Conservation (phyloP, 2,113 vertebrate species). For the Sarotherodon lohbergeri region DNA sequence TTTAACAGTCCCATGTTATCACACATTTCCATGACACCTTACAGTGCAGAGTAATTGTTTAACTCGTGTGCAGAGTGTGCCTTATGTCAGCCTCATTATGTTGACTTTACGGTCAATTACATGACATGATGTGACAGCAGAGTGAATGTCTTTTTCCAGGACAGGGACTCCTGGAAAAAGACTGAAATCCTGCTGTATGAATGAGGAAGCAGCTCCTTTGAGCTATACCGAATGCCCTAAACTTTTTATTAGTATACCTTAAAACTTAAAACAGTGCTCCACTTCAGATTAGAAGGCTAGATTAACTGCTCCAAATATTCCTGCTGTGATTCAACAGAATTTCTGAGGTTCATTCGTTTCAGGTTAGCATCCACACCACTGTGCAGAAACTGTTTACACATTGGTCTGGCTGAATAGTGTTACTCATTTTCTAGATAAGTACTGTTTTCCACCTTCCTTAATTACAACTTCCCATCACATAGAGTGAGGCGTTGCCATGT, state of each 20-base stretch:
- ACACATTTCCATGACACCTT: accelerated
- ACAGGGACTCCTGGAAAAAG: neutral
- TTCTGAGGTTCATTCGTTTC: neutral
- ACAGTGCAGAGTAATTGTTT: neutral
- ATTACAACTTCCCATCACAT: neutral
- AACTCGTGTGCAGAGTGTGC: neutral
- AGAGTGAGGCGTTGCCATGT: neutral
- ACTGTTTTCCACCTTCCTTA: neutral
- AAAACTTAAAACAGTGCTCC: neutral
- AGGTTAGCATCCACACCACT: neutral
- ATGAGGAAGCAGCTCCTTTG: neutral
- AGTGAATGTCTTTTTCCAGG: neutral
- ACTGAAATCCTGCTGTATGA: neutral
- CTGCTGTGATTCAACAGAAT: neutral
- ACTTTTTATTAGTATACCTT: neutral
- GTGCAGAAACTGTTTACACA: neutral
- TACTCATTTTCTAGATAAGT: neutral
- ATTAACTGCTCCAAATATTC: neutral
- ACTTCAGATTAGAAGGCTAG: neutral
- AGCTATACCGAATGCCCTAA: neutral
- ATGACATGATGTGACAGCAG: neutral
- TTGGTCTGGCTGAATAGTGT: neutral
- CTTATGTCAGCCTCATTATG: neutral
- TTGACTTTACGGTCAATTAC: neutral
- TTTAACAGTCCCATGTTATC: neutral